Evolutionary conservation across 2,113 vertebrate genomes (phyloP).

Genomic region (Phylloscopus trochilus): DNA sequence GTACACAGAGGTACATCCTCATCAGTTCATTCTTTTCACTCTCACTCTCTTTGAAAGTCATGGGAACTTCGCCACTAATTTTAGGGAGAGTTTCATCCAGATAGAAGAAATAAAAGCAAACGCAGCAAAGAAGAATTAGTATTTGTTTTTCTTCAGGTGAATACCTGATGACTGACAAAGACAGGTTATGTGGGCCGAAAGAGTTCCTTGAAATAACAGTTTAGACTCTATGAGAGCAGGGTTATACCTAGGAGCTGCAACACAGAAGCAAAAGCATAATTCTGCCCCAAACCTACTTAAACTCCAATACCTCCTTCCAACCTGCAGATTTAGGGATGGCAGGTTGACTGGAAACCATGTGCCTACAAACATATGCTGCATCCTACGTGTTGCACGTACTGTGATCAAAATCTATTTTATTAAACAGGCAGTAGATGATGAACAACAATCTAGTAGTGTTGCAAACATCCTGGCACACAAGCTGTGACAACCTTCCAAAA

Average conservation of each 20-base stretch:
- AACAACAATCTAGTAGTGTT: not conserved
- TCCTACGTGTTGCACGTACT: not conserved
- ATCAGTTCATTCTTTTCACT: not conserved
- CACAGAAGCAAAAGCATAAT: not conserved
- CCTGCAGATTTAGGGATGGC: not conserved
- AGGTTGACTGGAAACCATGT: not conserved
- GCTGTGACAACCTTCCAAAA: not conserved
- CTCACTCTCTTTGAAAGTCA: not conserved
- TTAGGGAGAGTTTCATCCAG: not conserved
- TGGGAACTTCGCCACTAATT: not conserved
- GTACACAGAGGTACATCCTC: conserved; percentile 86
- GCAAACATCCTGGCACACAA: not conserved
- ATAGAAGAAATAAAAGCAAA: not conserved
- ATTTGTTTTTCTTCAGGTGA: not conserved
- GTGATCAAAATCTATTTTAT: not conserved
- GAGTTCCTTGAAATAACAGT: not conserved
- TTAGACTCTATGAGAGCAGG: not conserved
- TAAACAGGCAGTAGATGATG: not conserved
- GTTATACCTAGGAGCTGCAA: not conserved
- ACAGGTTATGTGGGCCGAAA: not conserved
- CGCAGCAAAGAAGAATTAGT: not conserved
- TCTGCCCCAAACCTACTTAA: not conserved
- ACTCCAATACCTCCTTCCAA: not conserved
- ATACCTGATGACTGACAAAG: not conserved
- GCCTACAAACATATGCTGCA: not conserved